Evolutionary conservation across 2,888 invertebrate genomes (phyloP), one percentile per base, ranked within the genome.

Genomic region (Idaea aversata): DNA sequence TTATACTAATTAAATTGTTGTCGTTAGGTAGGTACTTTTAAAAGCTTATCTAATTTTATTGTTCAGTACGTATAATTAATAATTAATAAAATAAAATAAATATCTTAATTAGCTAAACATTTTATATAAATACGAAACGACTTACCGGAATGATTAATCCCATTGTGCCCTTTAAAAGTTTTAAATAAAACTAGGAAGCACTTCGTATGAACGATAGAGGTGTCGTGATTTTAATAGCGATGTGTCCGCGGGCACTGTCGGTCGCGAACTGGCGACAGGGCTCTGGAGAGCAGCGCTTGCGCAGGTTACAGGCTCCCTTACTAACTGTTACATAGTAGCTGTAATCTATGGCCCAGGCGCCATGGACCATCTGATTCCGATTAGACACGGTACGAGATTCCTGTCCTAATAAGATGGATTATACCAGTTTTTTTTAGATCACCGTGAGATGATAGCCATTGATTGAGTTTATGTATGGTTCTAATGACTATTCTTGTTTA

Each of bases 131-230:
- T 72, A 70, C 70, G 68, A 75, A 72, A 70, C 70, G 68, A 75
- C 92, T 91, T 75, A 92, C 92, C 90, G 82, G 74, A 74, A 75
- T 77, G 65, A 78, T 74, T 71, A 84, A 76, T 75, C 87, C 83
- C 88, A 88, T 88, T 81, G 79, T 81, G 83, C 81, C 77, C 78
- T 82, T 85, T 82, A 83, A 77, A 47, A 47, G 47, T 84, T 88
- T 84, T 85, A 88, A 87, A 84, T 88, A 83, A 84, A 87, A 87
- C 83, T 84, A 86, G 81, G 82, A 82, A 81, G 79, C 86, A 87
- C 88, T 79, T 82, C 16, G 15, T 59, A 15, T 5, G 16, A 59
- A 15, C 16, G 16, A 59, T 59, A 80, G 81, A 61, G 65, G 67
- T 65, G 68, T 67, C 47, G 47, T 47, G 47, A 47, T 10, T 47